Evolutionary conservation across 2,113 vertebrate genomes (phyloP).

Genomic region (Phainopepla nitens): DNA sequence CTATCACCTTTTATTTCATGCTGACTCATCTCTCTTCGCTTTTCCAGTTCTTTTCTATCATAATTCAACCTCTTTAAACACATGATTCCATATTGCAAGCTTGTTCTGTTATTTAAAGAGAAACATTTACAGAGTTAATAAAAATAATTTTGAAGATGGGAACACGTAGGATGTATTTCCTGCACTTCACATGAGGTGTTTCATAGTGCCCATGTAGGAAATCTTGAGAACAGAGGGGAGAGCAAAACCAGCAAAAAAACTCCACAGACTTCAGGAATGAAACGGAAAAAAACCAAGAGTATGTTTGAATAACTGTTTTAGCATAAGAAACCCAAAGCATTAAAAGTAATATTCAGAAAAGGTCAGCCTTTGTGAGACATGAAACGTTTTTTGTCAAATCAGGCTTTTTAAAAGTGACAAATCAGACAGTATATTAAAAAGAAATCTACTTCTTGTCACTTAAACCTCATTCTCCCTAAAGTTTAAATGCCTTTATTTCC

Average conservation of each 20-base stretch:
- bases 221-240: not conserved
- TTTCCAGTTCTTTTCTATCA: conserved; percentile 96
- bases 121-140: conserved; percentile 53
- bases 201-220: not conserved
- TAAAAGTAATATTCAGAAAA: not conserved
- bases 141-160: not conserved
- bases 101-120: conserved; percentile 83
- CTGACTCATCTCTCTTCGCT: conserved; percentile 91
- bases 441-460: not conserved
- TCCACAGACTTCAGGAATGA: not conserved
- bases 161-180: conserved; percentile 6
- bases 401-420: not conserved
- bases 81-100: conserved; percentile 99
- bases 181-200: not conserved
- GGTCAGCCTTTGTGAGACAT: not conserved
- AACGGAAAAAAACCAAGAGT: not conserved
- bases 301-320: not conserved
- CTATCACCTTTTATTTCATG: conserved; percentile 95
- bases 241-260: not conserved
- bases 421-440: not conserved
- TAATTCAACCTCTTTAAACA: conserved; percentile 99
- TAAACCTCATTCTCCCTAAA: not conserved
- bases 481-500: conserved; percentile 26
- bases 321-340: not conserved
- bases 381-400: not conserved